Evolutionary conservation across 2,113 vertebrate genomes (phyloP).

Genomic region (Archilochus colubris): DNA sequence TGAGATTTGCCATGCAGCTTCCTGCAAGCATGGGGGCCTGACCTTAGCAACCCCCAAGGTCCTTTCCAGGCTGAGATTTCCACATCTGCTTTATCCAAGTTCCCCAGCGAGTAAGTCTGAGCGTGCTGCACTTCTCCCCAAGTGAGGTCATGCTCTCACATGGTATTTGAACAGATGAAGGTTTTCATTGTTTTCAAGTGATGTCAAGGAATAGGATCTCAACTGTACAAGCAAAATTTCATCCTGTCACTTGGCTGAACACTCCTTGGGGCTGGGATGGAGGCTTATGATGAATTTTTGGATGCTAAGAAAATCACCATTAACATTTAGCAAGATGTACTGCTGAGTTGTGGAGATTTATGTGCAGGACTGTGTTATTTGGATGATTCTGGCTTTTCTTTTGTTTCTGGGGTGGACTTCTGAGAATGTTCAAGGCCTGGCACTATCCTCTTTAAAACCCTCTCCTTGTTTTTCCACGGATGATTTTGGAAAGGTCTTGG

Average conservation of each 20-base stretch:
- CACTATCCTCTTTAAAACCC: neutral
- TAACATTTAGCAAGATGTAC: neutral
- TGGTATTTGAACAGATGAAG: neutral
- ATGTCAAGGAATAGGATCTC: constrained; percentile 6
- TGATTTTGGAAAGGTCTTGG: neutral
- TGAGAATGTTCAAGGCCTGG: neutral
- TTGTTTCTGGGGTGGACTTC: neutral
- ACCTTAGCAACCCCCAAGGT: neutral
- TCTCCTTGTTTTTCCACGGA: neutral
- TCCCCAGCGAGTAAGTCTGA: neutral
- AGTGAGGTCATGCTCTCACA: constrained; percentile 4
- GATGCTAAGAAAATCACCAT: neutral
- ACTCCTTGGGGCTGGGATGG: neutral
- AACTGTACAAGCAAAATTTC: neutral
- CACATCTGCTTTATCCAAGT: neutral
- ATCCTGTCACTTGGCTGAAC: neutral
- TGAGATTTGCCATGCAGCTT: neutral
- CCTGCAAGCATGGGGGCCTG: neutral
- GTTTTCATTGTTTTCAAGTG: constrained; percentile 25
- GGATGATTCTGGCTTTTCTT: neutral
- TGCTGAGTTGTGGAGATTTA: neutral
- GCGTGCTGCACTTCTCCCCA: neutral
- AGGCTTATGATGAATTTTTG: neutral
- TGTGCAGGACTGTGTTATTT: neutral
- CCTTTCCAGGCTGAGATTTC: neutral